Conservation (phyloP, 2,888 invertebrate species). For the Napeogenes sylphis region DNA sequence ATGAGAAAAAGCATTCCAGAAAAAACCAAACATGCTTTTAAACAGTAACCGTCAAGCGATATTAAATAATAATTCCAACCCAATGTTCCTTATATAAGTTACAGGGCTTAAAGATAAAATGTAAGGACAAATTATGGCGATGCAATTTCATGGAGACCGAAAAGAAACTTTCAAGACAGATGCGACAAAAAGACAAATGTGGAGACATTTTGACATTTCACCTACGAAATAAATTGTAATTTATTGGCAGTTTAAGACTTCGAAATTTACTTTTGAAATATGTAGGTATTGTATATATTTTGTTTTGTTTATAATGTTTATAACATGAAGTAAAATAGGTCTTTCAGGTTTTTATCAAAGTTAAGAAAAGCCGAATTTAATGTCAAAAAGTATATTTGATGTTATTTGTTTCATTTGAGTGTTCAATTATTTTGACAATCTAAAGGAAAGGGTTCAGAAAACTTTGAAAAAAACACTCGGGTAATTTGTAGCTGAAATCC, state of each 20-base stretch:
- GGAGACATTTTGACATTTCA: background rate
- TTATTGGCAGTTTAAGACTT: background rate
- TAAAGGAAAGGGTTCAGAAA: conserved; percentile 35
- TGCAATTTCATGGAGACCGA: conserved; percentile 18
- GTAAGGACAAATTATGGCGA: conserved; percentile 10
- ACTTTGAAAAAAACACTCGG: no score
- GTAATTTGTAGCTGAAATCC: no score
- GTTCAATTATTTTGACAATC: conserved; percentile 75
- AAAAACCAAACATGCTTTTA: no score
- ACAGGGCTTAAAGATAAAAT: conserved; percentile 22
- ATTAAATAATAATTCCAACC: background rate
- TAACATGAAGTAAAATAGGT: background rate
- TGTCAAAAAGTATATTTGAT: conserved; percentile 49
- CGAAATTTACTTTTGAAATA: background rate
- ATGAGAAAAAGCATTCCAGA: no score
- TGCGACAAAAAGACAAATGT: background rate
- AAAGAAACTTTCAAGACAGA: conserved; percentile 13
- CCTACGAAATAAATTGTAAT: background rate
- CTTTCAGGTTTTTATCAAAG: no score
- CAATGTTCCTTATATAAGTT: background rate
- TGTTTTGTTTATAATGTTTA: background rate
- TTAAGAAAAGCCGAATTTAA: conserved; percentile 28
- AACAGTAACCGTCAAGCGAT: no score
- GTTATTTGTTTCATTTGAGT: conserved; percentile 59
- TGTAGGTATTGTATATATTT: background rate